Percentiles rank a stretch among this genome's conserved stretches.
Conservation (phyloP, 2,888 invertebrate species). For the Lasioglossum calceatum region DNA sequence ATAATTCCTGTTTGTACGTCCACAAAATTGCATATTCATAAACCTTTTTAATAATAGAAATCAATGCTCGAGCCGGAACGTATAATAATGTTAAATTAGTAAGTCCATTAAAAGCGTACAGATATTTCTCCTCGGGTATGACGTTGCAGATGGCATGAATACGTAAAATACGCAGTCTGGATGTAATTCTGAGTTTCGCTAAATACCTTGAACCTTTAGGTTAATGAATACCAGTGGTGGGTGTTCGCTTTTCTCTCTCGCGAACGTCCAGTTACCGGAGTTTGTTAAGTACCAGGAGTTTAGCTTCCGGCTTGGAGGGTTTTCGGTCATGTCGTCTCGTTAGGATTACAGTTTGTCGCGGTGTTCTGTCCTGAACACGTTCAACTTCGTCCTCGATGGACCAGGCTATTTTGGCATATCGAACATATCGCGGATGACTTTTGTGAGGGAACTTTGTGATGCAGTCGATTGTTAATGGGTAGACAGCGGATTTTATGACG, state of each 20-base stretch:
- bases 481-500: no score
- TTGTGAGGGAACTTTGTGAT: not conserved
- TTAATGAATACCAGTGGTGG: conserved; percentile 21
- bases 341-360: conserved; percentile 20
- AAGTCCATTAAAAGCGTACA: not conserved
- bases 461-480: not conserved
- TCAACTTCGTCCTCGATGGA: not conserved
- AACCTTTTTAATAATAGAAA: no score
- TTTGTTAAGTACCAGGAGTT: conserved; percentile 34
- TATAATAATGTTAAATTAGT: not conserved
- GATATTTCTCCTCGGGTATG: not conserved
- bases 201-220: not conserved
- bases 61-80: no score
- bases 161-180: not conserved
- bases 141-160: not conserved
- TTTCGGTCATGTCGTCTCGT: not conserved
- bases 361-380: not conserved
- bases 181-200: not conserved
- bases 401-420: not conserved
- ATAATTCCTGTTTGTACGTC: not conserved
- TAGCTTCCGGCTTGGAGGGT: not conserved
- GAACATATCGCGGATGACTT: not conserved
- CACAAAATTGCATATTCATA: not conserved
- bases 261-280: conserved; percentile 33
- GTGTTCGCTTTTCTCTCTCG: conserved; percentile 15